Base-by-base conservation (phyloP, 2,797 vertebrate species). In the Poecilia velifera region DNA sequence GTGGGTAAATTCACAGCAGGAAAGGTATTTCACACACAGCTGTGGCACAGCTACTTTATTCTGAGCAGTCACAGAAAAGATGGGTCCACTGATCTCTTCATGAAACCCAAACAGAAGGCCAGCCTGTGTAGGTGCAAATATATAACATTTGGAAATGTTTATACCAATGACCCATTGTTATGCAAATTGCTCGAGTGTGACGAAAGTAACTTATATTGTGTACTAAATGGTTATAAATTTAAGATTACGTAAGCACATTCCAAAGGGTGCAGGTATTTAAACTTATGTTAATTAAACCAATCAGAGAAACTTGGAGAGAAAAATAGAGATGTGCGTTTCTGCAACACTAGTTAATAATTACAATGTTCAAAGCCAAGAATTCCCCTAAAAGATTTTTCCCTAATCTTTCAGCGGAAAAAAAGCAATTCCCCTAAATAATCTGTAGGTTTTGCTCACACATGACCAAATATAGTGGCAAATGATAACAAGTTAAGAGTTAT, bases 1-100 rank as follows among this genome's bases (percentile, higher is more conserved):
- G 68, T 31, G 72, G 51, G 6, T 43, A 34, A 47, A 80, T 72
- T 82, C 62, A 72, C 72, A 1, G 55, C 57, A 73, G 84, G 82
- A 78, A 70, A 85, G 2, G 3, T 75, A 43, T 77, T 55, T 76
- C 10, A 46, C 34, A 70, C 62, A 22, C 49, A 57, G 62, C 77
- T 45, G 39, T 18, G 14, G 14, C 20, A 3, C 41, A 75, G 74
- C n/a, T 75, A 45, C 59, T 34, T 31, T 13, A 64, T 80, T 85
- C 36, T 57, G 25, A 2, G n/a, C 68, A 53, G 8, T 25, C 22
- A 53, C 51, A 53, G 51, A 25, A 53, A 53, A 53, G 3, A 53
- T 53, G 51, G 22, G 20, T 53, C 22, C 51, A 53, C 3, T 53
- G 51, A 53, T 53, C 22, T 53, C 51, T 6, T 68, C 49, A 79